phyloP scores from a whole-genome alignment of 1,140 invertebrate genomes.

The Harlomillsia oculata region DNA sequence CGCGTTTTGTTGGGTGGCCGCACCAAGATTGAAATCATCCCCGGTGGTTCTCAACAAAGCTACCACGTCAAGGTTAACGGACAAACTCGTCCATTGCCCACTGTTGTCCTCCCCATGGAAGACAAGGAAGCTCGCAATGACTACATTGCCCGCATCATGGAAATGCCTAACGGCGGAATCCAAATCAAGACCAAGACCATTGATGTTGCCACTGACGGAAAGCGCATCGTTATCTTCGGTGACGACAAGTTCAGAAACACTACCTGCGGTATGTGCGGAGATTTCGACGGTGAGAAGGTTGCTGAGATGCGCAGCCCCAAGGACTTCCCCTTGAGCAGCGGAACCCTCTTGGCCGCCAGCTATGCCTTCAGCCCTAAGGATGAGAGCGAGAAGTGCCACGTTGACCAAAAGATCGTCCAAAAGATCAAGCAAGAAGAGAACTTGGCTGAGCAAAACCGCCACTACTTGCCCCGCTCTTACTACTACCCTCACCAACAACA shows the following conservation, averaged over 20 bases:
- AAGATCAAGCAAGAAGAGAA: conserved; percentile 28
- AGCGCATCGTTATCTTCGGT: conserved; percentile 19
- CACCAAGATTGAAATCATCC: conserved; percentile 23
- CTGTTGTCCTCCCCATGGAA: conserved; percentile 4
- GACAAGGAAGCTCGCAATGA: conserved; percentile 9
- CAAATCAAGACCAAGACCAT: conserved; percentile 23
- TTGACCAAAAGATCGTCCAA: conserved; percentile 9
- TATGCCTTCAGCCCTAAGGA: conserved; percentile 19
- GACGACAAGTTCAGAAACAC: conserved; percentile 19
- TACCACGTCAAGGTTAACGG: conserved; percentile 25
- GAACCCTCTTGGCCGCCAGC: conserved; percentile 27
- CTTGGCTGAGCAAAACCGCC: background rate
- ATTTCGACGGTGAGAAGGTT: conserved; percentile 30
- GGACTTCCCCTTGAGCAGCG: conserved; percentile 27
- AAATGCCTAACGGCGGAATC: conserved; percentile 28
- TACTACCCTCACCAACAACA: conserved; percentile 7
- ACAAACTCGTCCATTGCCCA: conserved; percentile 18
- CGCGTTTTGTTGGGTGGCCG: conserved; percentile 20
- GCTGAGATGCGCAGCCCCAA: conserved; percentile 29
- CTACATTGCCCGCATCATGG: conserved; percentile 22
- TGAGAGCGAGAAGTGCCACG: conserved; percentile 12
- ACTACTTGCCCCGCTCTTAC: conserved; percentile 1
- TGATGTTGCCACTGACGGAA: conserved; percentile 25
- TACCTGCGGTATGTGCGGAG: conserved; percentile 32
- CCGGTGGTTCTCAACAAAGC: background rate